Evolutionary conservation across 2,113 vertebrate genomes (phyloP).

Genomic region (Onychostoma macrolepis): DNA sequence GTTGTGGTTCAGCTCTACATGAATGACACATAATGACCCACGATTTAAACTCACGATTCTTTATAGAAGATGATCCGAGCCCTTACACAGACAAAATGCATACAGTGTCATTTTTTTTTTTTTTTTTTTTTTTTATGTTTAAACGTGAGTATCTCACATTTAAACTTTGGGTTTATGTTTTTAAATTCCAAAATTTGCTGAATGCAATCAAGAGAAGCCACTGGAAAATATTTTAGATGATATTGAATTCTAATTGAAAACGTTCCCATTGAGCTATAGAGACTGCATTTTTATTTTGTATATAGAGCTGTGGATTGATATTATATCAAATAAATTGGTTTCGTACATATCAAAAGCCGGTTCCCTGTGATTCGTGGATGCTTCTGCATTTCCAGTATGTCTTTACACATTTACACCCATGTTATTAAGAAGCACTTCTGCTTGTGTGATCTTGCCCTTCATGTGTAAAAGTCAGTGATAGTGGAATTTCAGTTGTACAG

Average conservation of each 20-base stretch:
- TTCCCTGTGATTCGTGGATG: conserved; percentile 22
- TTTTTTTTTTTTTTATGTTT: not conserved
- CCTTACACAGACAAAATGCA: not conserved
- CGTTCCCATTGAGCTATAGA: conserved; percentile 69
- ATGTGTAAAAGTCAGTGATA: not conserved
- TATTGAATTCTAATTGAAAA: conserved; percentile 63
- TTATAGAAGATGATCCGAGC: not conserved
- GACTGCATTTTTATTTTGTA: conserved; percentile 78
- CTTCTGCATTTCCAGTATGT: not conserved
- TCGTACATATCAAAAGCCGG: conserved; percentile 74
- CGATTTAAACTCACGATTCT: not conserved
- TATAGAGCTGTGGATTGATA: conserved; percentile 77
- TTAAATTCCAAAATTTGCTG: conserved; percentile 51
- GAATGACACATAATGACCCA: not conserved
- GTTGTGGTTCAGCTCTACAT: conserved; percentile 20
- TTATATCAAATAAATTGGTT: conserved; percentile 79
- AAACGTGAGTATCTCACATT: conserved; percentile 38
- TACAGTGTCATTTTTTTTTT: not conserved
- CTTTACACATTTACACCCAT: not conserved
- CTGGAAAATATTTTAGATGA: conserved; percentile 47
- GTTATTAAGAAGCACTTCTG: not conserved
- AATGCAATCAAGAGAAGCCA: conserved; percentile 55
- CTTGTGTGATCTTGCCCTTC: conserved; percentile 2
- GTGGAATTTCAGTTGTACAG: not conserved
- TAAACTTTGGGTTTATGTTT: conserved; percentile 43